phyloP scores from a whole-genome alignment of 2,888 invertebrate species.

The Tenthredo scrophulariae region DNA sequence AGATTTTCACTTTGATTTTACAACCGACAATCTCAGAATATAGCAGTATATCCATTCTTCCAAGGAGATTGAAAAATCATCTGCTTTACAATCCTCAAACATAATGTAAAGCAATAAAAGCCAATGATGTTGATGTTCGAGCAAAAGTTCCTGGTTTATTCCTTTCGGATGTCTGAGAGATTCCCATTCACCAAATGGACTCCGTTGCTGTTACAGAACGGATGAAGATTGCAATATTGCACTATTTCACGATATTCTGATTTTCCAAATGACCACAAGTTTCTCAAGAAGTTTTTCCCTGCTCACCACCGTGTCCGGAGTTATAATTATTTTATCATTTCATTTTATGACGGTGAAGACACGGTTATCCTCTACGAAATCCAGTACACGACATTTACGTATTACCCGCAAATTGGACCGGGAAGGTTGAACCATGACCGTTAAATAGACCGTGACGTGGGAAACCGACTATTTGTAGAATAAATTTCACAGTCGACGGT shows the following conservation, averaged over 20 bases:
- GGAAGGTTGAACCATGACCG: neutral
- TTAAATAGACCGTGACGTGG: slow-evolving; percentile 12
- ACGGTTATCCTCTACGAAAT: neutral
- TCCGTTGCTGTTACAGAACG: neutral
- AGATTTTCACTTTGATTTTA: neutral
- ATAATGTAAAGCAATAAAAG: neutral
- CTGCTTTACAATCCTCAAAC: neutral
- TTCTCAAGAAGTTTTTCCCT: neutral
- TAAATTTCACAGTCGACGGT: neutral
- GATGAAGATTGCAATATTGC: neutral
- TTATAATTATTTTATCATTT: neutral
- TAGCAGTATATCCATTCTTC: neutral
- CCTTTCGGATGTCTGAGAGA: neutral
- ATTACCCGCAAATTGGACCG: neutral
- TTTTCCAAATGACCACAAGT: neutral
- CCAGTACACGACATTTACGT: neutral
- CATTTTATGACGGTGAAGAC: neutral
- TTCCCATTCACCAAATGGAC: neutral
- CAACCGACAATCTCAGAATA: neutral
- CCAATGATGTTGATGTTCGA: neutral
- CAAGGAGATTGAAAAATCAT: neutral
- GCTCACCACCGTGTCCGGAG: neutral
- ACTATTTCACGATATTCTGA: neutral
- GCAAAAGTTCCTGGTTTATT: neutral
- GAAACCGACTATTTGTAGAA: neutral